Evolutionary conservation across 2,888 invertebrate genomes (phyloP).

Genomic region (Ceratothoa steindachneri): DNA sequence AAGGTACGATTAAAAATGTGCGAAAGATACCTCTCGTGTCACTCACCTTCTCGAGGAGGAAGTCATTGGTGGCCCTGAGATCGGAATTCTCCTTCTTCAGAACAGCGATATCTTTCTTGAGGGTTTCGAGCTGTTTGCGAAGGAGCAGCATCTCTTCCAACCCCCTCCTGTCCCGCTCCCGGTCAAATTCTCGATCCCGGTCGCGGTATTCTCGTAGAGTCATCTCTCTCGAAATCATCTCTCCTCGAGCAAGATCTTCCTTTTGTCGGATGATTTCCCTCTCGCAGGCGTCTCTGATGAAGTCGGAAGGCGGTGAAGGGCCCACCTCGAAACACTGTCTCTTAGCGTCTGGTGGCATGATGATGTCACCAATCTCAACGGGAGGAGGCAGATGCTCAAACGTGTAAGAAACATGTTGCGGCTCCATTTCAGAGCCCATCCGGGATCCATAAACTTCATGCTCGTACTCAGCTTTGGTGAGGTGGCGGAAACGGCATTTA

Average conservation of each 20-base stretch:
- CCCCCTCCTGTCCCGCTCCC: constrained; percentile 37
- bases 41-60: constrained; percentile 63
- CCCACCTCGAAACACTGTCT: constrained; percentile 26
- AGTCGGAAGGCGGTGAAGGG: neutral
- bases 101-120: constrained; percentile 64
- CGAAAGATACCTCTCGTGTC: too few relatives aligned
- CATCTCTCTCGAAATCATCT: constrained; percentile 23
- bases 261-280: constrained; percentile 30
- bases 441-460: constrained; percentile 48
- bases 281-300: constrained; percentile 22
- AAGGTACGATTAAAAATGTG: too few relatives aligned
- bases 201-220: constrained; percentile 28
- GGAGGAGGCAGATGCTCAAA: constrained; percentile 27
- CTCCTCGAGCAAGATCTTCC: constrained; percentile 27
- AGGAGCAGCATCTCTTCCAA: constrained; percentile 63
- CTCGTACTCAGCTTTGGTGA: constrained; percentile 48
- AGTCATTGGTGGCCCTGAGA: constrained; percentile 71
- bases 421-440: constrained; percentile 8
- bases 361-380: neutral
- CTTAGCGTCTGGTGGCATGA: constrained; percentile 36
- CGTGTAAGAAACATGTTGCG: neutral
- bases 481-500: constrained; percentile 58
- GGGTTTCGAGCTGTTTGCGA: constrained; percentile 64
- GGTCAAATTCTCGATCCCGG: constrained; percentile 27
- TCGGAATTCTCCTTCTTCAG: constrained; percentile 53